Percentiles rank a stretch among this genome's conserved stretches.
Evolutionary conservation across 2,113 vertebrate species (phyloP).

Genomic region (Tetraodon nigroviridis): DNA sequence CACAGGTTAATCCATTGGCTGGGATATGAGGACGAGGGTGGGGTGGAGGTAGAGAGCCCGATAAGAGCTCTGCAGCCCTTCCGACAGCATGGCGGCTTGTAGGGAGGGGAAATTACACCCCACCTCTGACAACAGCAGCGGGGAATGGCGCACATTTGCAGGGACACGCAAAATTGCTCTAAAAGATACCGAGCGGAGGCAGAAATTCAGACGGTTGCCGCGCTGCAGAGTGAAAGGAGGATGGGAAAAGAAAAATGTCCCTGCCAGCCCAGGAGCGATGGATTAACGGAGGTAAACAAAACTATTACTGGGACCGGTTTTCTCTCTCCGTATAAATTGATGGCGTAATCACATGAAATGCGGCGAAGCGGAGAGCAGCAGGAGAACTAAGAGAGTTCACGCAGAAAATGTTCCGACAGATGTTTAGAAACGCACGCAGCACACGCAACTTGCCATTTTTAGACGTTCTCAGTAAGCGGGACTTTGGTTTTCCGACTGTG

Average conservation of each 20-base stretch:
- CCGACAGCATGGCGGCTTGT: slow-evolving; percentile 16
- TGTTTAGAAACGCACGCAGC: too few relatives aligned
- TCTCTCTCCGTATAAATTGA: slow-evolving; percentile 39
- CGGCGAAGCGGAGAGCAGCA: too few relatives aligned
- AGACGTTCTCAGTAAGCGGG: too few relatives aligned
- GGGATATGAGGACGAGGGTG: slow-evolving; percentile 7
- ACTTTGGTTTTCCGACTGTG: too few relatives aligned
- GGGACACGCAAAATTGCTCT: slow-evolving; percentile 7
- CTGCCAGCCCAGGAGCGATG: neutral
- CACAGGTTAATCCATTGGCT: slow-evolving; percentile 24
- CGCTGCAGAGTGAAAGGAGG: too few relatives aligned
- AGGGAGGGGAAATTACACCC: slow-evolving; percentile 27
- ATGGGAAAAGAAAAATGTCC: neutral
- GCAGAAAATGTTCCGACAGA: too few relatives aligned
- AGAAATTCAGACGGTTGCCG: neutral
- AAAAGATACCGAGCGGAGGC: neutral
- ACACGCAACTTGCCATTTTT: too few relatives aligned
- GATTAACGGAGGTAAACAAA: slow-evolving; percentile 51
- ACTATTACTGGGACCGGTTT: slow-evolving; percentile 45
- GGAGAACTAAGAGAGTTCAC: too few relatives aligned
- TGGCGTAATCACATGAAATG: slow-evolving; percentile 36
- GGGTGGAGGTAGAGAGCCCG: slow-evolving; percentile 4
- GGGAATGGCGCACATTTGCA: slow-evolving; percentile 11
- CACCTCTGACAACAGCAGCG: slow-evolving; percentile 15
- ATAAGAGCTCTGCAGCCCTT: slow-evolving; percentile 31